Evolutionary conservation across 2,113 vertebrate species (phyloP), one percentile per base, ranked within the genome.

Genomic region (Apteryx mantelli): DNA sequence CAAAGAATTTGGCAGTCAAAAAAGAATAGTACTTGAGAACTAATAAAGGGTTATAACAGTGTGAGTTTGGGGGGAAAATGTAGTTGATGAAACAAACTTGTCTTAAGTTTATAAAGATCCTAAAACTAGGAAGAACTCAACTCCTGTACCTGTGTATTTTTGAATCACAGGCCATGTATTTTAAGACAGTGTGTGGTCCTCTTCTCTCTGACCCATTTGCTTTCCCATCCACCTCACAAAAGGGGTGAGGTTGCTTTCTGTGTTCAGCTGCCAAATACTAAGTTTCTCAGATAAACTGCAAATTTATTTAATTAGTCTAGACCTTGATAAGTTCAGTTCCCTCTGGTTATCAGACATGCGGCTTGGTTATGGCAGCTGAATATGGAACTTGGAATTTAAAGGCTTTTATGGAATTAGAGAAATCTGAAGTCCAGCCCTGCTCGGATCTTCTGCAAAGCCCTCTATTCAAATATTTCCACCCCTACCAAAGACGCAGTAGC

Each of bases 101-200:
- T 82, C 52, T 69, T 5, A 92, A 94, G 55, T 95, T 92, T 42
- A 68, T 94, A 83, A 83, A 75, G 86, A 70, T 94, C 46, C 40
- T 65, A 69, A 84, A 90, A 82, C 71, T 46, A 91, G 50, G 56
- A 88, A 85, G 48, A 71, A 90, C 89, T 92, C 38, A 80, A 26
- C 18, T 85, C 16, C 28, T 89, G 4, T 25, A 71, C 20, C 48
- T 80, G 48, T 10, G 1, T 55, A 34, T 34, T 82, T 85, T 94
- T 52, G 18, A 68, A 63, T 81, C 3, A 19, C 8, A 3, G 26
- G 52, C 93, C 30, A 20, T 70, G 38, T 50, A 42, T 88, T 84
- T 64, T 24, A 73, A 93, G 69, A 34, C 13, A 20, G 30, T 58
- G 40, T 71, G 60, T 87, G 44, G n/a, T 71, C 46, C 32, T 55